Conservation (phyloP, 2,113 vertebrate genomes). For the Lagopus muta region DNA sequence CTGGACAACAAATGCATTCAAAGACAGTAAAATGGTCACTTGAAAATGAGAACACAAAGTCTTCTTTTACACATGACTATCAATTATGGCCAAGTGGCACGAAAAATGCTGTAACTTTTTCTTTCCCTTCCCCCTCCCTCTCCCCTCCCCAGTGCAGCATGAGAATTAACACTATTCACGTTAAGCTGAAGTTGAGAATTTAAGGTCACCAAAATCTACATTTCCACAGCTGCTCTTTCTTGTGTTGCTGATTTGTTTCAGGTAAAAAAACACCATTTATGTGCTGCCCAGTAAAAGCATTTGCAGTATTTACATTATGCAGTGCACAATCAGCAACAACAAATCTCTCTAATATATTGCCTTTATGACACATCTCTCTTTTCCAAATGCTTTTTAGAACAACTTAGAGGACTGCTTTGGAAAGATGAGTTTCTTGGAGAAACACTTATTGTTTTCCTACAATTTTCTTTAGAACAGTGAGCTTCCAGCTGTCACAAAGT, state of each 20-base stretch:
- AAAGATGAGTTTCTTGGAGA: neutral
- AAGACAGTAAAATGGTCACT: neutral
- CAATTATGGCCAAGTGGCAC: neutral
- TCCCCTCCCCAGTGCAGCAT: neutral
- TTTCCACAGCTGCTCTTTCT: conserved; percentile 5
- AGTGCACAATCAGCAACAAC: neutral
- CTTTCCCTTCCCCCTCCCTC: too few species aligned
- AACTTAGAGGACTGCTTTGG: neutral
- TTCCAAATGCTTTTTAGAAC: neutral
- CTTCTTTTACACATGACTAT: neutral
- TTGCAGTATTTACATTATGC: conserved; percentile 3
- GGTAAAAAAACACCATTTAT: neutral
- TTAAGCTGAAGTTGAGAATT: neutral
- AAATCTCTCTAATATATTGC: neutral
- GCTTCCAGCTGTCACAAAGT: neutral
- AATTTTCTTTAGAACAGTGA: neutral
- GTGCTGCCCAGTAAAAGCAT: conserved; percentile 16
- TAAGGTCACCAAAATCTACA: neutral
- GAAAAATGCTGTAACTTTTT: neutral
- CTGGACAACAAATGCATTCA: neutral
- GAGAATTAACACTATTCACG: neutral
- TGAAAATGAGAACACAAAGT: neutral
- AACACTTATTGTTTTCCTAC: neutral
- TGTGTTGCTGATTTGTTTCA: neutral
- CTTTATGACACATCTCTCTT: neutral